phyloP scores from a whole-genome alignment of 2,797 vertebrate species.

The Halcyon chelicuti region DNA sequence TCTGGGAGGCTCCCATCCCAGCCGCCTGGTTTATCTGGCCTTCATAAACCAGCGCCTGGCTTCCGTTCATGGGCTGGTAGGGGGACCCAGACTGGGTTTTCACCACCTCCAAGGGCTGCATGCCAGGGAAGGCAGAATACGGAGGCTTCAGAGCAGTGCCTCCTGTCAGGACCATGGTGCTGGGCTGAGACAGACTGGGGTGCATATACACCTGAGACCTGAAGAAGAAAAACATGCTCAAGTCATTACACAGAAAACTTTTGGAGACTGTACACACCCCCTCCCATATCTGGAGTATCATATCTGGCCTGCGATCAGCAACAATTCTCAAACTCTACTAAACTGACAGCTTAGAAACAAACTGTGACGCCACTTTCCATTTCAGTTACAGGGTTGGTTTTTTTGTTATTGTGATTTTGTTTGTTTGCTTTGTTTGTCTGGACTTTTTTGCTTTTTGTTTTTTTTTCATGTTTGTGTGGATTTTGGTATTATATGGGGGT shows the following conservation, averaged over 20 bases:
- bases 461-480: too few species aligned
- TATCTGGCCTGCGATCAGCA: neutral
- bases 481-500: too few species aligned
- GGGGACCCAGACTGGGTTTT: conserved; percentile 94
- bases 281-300: too few species aligned
- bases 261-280: neutral
- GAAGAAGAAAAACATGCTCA: neutral
- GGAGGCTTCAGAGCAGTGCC: conserved; percentile 93
- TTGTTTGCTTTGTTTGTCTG: neutral
- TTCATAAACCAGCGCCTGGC: conserved; percentile 93
- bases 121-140: conserved; percentile 93
- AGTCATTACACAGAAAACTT: neutral
- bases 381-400: neutral
- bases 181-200: conserved; percentile 95
- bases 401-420: too few species aligned
- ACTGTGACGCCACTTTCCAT: neutral
- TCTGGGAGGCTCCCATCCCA: conserved; percentile 93
- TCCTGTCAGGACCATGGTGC: conserved; percentile 93
- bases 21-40: conserved; percentile 91
- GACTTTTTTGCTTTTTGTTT: too few species aligned
- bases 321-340: neutral
- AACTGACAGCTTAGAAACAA: neutral
- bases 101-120: conserved; percentile 97
- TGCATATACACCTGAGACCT: conserved; percentile 99
- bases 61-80: conserved; percentile 96